phyloP scores from a whole-genome alignment of 2,797 vertebrate genomes.

The Crocidura indochinensis region DNA sequence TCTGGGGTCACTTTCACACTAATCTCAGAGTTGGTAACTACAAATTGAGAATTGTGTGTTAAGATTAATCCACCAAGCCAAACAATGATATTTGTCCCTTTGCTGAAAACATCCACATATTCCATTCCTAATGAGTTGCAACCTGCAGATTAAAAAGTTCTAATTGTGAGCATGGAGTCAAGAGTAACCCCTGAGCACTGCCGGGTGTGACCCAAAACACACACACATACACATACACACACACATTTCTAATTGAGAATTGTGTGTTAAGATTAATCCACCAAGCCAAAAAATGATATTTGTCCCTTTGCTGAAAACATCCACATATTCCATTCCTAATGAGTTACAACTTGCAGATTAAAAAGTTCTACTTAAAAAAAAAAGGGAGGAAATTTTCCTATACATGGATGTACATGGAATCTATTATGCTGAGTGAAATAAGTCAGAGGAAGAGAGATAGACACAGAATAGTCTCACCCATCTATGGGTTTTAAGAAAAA shows the following conservation, averaged over 20 bases:
- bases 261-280: not conserved
- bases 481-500: too few relatives aligned
- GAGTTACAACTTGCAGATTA: not conserved
- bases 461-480: too few relatives aligned
- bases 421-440: too few relatives aligned
- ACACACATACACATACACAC: too few relatives aligned
- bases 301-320: conserved; percentile 24
- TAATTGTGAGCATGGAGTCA: too few relatives aligned
- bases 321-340: too few relatives aligned
- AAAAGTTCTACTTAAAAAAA: not conserved
- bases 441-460: too few relatives aligned
- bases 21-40: not conserved
- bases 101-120: not conserved
- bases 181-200: too few relatives aligned
- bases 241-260: not conserved
- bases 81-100: conserved; percentile 18
- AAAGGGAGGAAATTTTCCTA: too few relatives aligned
- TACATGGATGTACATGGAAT: too few relatives aligned
- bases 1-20: not conserved
- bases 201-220: too few relatives aligned
- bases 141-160: conserved; percentile 6
- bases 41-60: not conserved
- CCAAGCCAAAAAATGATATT: conserved; percentile 33
- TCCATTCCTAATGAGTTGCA: not conserved
- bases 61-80: not conserved